These are phyloP conservation scores for Scolanthus callimorphus DNA, from an alignment of 92 coral and sea anemone genomes.

Conservation along the genomic window DNA sequence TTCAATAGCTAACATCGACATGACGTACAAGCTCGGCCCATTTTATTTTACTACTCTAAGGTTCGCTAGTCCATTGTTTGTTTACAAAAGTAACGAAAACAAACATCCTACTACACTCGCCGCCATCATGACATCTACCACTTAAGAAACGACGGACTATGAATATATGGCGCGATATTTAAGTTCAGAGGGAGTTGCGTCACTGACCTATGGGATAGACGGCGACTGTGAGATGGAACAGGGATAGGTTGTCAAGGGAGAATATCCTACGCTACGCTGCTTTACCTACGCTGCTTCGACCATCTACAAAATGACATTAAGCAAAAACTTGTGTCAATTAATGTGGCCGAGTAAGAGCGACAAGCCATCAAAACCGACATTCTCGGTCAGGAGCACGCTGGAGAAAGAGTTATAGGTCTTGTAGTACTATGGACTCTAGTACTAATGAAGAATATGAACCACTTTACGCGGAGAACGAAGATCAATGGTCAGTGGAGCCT, in stretches of 20 bases:
- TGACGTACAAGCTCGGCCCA: constrained; percentile 14
- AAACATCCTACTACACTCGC: constrained; percentile 14
- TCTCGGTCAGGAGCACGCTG: neutral
- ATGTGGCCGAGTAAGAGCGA: no score
- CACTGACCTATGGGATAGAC: constrained; percentile 9
- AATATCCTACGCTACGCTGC: neutral
- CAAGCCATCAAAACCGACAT: neutral
- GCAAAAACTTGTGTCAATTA: neutral
- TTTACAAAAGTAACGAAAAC: neutral
- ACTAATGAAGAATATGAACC: neutral
- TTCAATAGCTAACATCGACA: constrained; percentile 5
- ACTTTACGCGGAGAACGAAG: neutral
- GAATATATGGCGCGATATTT: constrained; percentile 17
- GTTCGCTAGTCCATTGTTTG: constrained; percentile 1
- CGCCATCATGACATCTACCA: constrained; percentile 7
- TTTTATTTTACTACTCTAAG: constrained; percentile 7
- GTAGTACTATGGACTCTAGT: neutral
- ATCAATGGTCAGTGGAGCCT: neutral
- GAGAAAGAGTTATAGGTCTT: neutral
- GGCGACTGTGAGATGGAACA: neutral
- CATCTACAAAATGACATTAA: neutral
- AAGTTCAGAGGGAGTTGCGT: constrained; percentile 1
- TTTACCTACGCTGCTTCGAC: neutral
- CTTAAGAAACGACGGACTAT: constrained; percentile 6
- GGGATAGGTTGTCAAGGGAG: neutral